Evolutionary conservation across 2,888 invertebrate genomes (phyloP).

Genomic region (Cryptophagus acutangulus): DNA sequence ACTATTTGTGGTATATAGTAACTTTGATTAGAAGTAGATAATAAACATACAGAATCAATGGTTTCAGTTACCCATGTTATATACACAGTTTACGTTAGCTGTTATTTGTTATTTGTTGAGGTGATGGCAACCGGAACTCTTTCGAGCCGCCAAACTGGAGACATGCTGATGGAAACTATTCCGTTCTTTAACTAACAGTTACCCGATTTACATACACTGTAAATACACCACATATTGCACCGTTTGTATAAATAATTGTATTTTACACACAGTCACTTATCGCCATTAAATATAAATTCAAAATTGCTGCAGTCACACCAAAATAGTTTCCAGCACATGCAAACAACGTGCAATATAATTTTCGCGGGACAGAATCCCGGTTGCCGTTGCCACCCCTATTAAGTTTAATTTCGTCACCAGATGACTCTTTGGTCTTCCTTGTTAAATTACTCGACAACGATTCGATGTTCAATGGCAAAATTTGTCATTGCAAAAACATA

Average conservation of each 20-base stretch:
- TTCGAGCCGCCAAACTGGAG: slow-evolving; percentile 10
- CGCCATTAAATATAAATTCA: slow-evolving; percentile 24
- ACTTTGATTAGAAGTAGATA: slow-evolving; percentile 51
- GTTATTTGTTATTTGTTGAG: slow-evolving; percentile 50
- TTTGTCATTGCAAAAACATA: slow-evolving; percentile 14
- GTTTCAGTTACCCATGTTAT: slow-evolving; percentile 50
- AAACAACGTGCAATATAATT: slow-evolving; percentile 37
- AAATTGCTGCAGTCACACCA: slow-evolving; percentile 28
- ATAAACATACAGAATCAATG: slow-evolving; percentile 50
- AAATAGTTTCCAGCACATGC: slow-evolving; percentile 30
- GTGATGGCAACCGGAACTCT: slow-evolving; percentile 27
- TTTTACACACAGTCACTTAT: neutral
- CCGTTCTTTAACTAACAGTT: slow-evolving; percentile 9
- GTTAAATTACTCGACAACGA: slow-evolving; percentile 45
- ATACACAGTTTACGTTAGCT: slow-evolving; percentile 47
- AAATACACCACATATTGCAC: slow-evolving; percentile 36
- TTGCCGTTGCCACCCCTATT: slow-evolving; percentile 37
- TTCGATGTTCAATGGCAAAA: neutral
- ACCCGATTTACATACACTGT: slow-evolving; percentile 34
- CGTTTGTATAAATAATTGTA: slow-evolving; percentile 28
- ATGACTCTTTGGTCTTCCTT: slow-evolving; percentile 49
- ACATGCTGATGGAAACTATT: slow-evolving; percentile 27
- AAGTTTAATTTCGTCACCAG: slow-evolving; percentile 48
- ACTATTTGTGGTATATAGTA: slow-evolving; percentile 53
- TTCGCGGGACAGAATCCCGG: slow-evolving; percentile 6